Evolutionary conservation across 2,113 vertebrate genomes (phyloP).

Genomic region (Coreoperca whiteheadi): DNA sequence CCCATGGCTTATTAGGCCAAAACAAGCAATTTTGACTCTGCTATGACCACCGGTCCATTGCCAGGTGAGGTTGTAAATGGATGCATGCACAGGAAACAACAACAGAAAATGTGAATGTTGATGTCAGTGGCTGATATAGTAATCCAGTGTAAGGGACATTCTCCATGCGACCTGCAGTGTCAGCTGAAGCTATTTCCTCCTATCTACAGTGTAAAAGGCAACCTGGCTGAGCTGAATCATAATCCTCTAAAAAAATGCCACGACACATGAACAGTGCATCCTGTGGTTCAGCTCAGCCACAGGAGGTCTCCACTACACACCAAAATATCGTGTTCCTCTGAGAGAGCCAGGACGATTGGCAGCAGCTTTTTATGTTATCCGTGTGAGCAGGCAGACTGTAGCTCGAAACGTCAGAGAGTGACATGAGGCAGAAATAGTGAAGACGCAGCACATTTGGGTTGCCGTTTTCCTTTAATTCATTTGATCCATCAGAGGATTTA

Average conservation of each 20-base stretch:
- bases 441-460: conserved; percentile 67
- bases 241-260: not conserved
- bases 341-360: conserved; percentile 9
- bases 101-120: conserved; percentile 12
- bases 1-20: no score
- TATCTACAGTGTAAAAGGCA: not conserved
- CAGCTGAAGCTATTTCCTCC: not conserved
- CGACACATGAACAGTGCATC: conserved; percentile 28
- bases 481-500: conserved; percentile 76
- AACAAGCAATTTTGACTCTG: no score
- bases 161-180: conserved; percentile 33
- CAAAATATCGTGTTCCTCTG: conserved; percentile 42
- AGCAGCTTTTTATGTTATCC: conserved; percentile 4
- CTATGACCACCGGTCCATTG: no score
- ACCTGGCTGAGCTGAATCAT: conserved; percentile 37
- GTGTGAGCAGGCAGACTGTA: conserved; percentile 22
- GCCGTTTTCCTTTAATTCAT: conserved; percentile 80
- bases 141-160: conserved; percentile 16
- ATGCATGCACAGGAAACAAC: conserved; percentile 31
- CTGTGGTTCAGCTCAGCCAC: conserved; percentile 68
- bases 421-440: conserved; percentile 36
- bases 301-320: conserved; percentile 73
- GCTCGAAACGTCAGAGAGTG: conserved; percentile 15
- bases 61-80: conserved; percentile 25
- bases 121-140: not conserved